Percentiles rank a stretch among this genome's conserved stretches.
These are phyloP conservation scores for Petromus typicus DNA, from an alignment of 2,113 vertebrate genomes.

Conservation along the genomic window DNA sequence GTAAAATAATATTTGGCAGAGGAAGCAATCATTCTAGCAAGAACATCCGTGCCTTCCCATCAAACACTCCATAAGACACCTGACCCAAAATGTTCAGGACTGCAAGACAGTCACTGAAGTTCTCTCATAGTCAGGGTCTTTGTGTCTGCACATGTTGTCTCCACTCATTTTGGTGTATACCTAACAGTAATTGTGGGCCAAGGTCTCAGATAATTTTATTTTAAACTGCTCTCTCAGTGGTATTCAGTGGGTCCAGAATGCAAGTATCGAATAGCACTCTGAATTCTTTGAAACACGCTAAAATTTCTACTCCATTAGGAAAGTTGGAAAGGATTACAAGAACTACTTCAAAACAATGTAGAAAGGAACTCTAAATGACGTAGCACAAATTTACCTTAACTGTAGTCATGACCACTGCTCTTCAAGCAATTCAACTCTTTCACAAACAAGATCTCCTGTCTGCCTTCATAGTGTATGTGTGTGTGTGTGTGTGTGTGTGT, in stretches of 20 bases:
- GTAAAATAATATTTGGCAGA: background rate
- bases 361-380: background rate
- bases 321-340: background rate
- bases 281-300: background rate
- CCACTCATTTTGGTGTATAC: background rate
- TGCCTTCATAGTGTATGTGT: background rate
- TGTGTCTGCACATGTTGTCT: background rate
- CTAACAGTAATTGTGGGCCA: background rate
- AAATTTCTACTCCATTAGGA: constrained; percentile 7
- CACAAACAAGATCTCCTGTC: background rate
- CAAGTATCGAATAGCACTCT: background rate
- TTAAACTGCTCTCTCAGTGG: background rate
- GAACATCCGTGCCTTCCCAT: background rate
- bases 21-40: background rate
- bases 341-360: constrained; percentile 8
- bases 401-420: background rate
- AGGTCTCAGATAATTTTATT: background rate
- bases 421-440: background rate
- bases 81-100: background rate
- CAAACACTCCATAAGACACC: background rate
- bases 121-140: background rate
- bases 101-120: background rate
- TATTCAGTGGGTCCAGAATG: background rate
- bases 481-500: too few relatives aligned
- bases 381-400: background rate